These are phyloP conservation scores for Melinaea menophilus DNA, from an alignment of 2,888 invertebrate genomes.

Conservation along the genomic window DNA sequence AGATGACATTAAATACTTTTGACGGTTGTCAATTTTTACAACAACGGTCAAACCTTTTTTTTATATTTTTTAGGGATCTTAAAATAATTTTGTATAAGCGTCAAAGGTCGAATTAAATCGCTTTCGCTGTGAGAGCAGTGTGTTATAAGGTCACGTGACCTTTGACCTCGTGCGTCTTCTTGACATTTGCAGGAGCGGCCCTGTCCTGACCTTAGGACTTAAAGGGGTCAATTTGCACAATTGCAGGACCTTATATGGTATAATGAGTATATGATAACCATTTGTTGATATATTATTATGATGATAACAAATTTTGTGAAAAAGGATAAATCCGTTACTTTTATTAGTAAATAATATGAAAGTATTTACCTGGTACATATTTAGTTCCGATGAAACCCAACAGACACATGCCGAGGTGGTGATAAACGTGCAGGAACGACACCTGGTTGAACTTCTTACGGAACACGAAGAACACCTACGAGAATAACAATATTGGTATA, in stretches of 20 bases:
- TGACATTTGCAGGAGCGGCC: background rate
- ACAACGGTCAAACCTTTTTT: too few species aligned
- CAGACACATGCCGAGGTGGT: conserved; percentile 70
- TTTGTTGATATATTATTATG: background rate
- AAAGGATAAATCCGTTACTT: too few species aligned
- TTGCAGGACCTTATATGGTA: background rate
- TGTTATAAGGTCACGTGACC: background rate
- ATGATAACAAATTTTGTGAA: too few species aligned
- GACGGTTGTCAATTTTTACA: too few species aligned
- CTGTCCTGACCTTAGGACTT: background rate
- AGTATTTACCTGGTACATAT: conserved; percentile 63
- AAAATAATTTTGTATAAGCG: too few species aligned
- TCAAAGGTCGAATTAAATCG: background rate
- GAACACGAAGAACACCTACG: conserved; percentile 72
- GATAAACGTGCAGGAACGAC: conserved; percentile 71
- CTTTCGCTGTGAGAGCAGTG: background rate
- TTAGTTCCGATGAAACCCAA: conserved; percentile 68
- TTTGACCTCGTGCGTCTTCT: conserved; percentile 1
- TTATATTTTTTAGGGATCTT: too few species aligned
- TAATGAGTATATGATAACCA: background rate
- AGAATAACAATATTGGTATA: conserved; percentile 6
- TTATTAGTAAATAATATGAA: too few species aligned
- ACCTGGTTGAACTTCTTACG: conserved; percentile 70
- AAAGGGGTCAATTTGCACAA: background rate
- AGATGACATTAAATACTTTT: too few species aligned